Base-by-base conservation (phyloP, 2,797 vertebrate genomes). In the Hyperoplus immaculatus region DNA sequence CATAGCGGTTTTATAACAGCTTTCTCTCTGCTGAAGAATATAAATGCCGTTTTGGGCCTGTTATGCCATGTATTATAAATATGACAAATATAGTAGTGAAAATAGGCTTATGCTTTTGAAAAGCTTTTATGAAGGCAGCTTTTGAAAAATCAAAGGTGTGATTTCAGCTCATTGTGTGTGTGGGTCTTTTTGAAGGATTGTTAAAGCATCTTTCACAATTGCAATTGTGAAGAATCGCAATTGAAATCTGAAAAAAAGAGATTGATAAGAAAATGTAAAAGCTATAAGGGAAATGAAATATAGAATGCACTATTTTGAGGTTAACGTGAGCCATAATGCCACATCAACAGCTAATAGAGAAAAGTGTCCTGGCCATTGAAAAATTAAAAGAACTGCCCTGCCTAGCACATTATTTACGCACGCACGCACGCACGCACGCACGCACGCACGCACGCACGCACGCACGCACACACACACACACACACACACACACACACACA, bases 241-340 rank as follows among this genome's bases (percentile, higher is more conserved):
- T 70, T 38, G 69, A 70, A 79, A 68, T 79, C 39, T 78, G 8
- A 10, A 70, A n/a, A 57, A 21, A 77, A 81, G 65, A 18, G 70
- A 87, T 66, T 89, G 70, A 88, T 86, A 77, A 77, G 71, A 69
- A 75, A 69, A 70, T 77, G 80, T 78, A 68, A 77, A 86, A 78
- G 78, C 69, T 82, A 69, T 69, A 75, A 46, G 51, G 47, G n/a
- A 75, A 72, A 50, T 42, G 29, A 75, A 93, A 12, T 0, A 92
- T 95, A 95, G 93, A 95, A 94, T 95, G 93, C 91, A 92, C 94
- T 94, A 95, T 96, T 95, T 94, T 95, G 95, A 96, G 95, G 96
- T 97, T 96, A 97, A 97, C 97, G 96, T 95, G 94, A 96, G 95
- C 91, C 94, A 96, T 95, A 96, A 96, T 97, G 95, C 96, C 95